These are phyloP conservation scores for Metellina segmentata DNA, from an alignment of 2,888 invertebrate species.

Conservation along the genomic window DNA sequence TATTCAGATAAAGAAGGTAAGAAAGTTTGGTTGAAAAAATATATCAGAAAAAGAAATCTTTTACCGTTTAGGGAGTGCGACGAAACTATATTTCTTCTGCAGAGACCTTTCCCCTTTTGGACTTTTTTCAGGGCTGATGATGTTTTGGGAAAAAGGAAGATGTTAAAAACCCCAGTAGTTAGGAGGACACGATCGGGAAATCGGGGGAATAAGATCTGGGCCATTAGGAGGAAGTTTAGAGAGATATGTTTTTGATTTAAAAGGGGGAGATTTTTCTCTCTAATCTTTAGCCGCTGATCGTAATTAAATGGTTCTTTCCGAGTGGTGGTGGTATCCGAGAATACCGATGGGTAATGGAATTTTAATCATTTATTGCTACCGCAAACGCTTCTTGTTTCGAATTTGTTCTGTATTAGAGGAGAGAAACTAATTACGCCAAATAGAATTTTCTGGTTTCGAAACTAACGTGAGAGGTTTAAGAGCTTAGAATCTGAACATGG, in stretches of 20 bases:
- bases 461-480: background rate
- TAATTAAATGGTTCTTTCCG: constrained; percentile 18
- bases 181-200: constrained; percentile 24
- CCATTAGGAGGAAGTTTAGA: constrained; percentile 31
- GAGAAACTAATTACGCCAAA: background rate
- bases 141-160: constrained; percentile 22
- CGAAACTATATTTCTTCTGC: constrained; percentile 28
- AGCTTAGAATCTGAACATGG: background rate
- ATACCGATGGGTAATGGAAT: background rate
- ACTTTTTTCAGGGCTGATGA: constrained; percentile 27
- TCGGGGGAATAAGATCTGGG: constrained; percentile 36
- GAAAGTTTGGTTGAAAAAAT: background rate
- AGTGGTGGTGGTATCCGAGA: no score
- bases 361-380: background rate
- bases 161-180: constrained; percentile 43
- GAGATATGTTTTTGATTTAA: constrained; percentile 43
- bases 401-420: background rate
- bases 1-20: constrained; percentile 38
- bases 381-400: background rate
- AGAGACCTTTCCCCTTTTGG: constrained; percentile 15
- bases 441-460: background rate
- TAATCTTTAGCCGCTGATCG: constrained; percentile 20
- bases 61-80: constrained; percentile 31
- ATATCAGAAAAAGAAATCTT: constrained; percentile 29
- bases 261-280: constrained; percentile 9